phyloP scores from a whole-genome alignment of 2,797 vertebrate genomes.

The Chaetodon trifasciatus region DNA sequence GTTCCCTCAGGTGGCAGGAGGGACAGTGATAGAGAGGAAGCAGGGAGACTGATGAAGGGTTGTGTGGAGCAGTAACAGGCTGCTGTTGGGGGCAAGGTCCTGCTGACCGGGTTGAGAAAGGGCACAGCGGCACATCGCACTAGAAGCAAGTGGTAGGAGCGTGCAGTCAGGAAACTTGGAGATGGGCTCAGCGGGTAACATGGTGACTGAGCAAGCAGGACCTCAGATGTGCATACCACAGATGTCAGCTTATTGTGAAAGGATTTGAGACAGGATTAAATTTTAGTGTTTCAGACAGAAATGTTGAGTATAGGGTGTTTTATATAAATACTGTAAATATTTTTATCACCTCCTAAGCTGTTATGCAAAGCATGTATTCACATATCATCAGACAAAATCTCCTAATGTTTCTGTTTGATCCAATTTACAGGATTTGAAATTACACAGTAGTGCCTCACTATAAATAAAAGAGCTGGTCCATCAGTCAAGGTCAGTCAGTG shows the following conservation, averaged over 20 bases:
- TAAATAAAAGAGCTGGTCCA: background rate
- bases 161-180: constrained; percentile 37
- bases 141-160: constrained; percentile 46
- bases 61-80: constrained; percentile 58
- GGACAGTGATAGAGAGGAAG: constrained; percentile 66
- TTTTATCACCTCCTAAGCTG: background rate
- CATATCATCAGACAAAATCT: background rate
- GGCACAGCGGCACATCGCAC: constrained; percentile 51
- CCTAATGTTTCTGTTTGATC: background rate
- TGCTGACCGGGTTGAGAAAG: constrained; percentile 60
- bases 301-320: background rate
- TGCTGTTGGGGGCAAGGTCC: constrained; percentile 53
- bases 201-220: constrained; percentile 40
- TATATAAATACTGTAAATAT: background rate
- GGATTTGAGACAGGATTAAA: constrained; percentile 2
- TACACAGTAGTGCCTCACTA: background rate
- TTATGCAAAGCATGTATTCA: background rate
- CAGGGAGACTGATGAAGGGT: constrained; percentile 56
- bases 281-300: constrained; percentile 6
- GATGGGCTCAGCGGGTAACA: constrained; percentile 63
- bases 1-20: constrained; percentile 65
- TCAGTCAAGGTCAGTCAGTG: background rate
- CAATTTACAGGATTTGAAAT: background rate
- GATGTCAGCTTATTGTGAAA: constrained; percentile 39
- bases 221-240: constrained; percentile 45